These are phyloP conservation scores for Caenorhabditis wallacei DNA, from an alignment of 2,888 invertebrate genomes.

Conservation along the genomic window DNA sequence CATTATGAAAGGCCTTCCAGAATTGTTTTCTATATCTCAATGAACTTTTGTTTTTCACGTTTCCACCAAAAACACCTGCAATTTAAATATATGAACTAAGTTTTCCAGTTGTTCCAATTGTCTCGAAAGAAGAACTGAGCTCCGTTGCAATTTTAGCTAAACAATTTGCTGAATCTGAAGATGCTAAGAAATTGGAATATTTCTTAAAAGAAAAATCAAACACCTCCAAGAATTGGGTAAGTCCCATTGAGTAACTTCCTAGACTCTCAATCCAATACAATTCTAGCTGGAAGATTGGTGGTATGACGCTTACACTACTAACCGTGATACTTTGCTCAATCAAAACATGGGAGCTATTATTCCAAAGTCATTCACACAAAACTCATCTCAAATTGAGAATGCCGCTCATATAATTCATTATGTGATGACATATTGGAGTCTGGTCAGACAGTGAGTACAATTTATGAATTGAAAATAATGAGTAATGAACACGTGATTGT, in stretches of 20 bases:
- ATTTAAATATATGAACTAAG: no score
- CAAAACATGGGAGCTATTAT: slow-evolving; percentile 66
- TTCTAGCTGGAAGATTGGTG: slow-evolving; percentile 78
- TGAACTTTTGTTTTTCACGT: no score
- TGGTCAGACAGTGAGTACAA: slow-evolving; percentile 65
- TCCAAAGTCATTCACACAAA: slow-evolving; percentile 32
- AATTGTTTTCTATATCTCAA: no score
- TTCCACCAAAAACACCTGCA: no score
- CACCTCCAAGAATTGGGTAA: slow-evolving; percentile 72
- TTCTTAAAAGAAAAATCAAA: slow-evolving; percentile 62
- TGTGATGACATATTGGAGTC: slow-evolving; percentile 67
- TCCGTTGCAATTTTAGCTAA: slow-evolving; percentile 50
- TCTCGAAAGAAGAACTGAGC: slow-evolving; percentile 55
- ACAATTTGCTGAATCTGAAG: slow-evolving; percentile 55
- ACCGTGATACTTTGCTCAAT: slow-evolving; percentile 66
- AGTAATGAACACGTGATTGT: not conserved
- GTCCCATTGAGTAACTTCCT: not conserved
- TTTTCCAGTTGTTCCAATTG: slow-evolving; percentile 68
- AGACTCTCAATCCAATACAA: not conserved
- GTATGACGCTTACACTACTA: slow-evolving; percentile 76
- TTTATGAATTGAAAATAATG: slow-evolving; percentile 2
- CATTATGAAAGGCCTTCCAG: no score
- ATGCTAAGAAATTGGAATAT: slow-evolving; percentile 62
- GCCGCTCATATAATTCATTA: slow-evolving; percentile 71
- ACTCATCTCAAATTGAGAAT: slow-evolving; percentile 57